Base-by-base conservation (phyloP, 2,888 invertebrate species). In the Drosophila formosana region DNA sequence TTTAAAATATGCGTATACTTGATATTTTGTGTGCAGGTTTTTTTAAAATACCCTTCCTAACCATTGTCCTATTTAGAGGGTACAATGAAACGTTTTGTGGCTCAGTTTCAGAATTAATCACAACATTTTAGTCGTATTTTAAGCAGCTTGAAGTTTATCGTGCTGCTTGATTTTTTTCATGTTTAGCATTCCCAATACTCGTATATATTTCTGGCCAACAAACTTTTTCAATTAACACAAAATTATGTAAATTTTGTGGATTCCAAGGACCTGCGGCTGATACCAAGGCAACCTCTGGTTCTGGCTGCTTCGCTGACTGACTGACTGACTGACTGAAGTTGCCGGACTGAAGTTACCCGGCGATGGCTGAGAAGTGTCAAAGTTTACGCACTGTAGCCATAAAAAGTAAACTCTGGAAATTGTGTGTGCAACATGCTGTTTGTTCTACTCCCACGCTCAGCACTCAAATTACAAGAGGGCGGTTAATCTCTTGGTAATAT, bases 141-240 rank as follows among this genome's bases (percentile, higher is more conserved):
- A 81, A 84, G 68, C 78, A 70, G 81, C 66, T 72, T 66, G 70
- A 71, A 53, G 60, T 67, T 67, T 50, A 26, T 47, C 32, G 26
- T 41, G 26, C 9, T 37, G 34, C 18, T 5, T 6, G 9, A 4
- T 30, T 45, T 37, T 28, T 46, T 45, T 52, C 18, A 30, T 73
- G 47, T 41, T 72, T 39, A 30, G 57, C 13, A 11, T 18, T 23
- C 39, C 32, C 55, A 66, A 74, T 71, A 57, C 51, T 26, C 51
- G 51, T 49, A n/a, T 37, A 37, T 52, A 78, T 87, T 84, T 75
- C 52, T 68, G 71, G 62, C 43, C 65, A 46, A 39, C 41, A 50
- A 85, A 88, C 72, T 83, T 83, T 83, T 85, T 82, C 86, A 88
- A 83, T 83, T 83, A 83, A 78, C 88, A 88, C 80, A 39, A 72